Evolutionary conservation across 2,113 vertebrate genomes (phyloP).

Genomic region (Alligator sinensis): DNA sequence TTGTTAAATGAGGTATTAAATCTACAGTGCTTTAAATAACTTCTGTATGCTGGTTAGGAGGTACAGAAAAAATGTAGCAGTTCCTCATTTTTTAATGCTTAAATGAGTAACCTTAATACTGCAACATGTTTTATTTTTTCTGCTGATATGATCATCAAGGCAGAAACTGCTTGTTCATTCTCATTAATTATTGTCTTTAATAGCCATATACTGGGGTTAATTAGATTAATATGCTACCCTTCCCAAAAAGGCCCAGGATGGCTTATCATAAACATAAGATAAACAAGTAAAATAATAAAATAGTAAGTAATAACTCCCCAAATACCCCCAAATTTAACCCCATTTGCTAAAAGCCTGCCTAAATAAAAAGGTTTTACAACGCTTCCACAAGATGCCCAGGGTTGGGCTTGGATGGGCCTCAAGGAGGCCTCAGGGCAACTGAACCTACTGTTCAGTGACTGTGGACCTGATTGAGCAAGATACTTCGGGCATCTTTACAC

Average conservation of each 20-base stretch:
- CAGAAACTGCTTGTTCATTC: not conserved
- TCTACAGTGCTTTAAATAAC: too few relatives aligned
- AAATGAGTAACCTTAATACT: not conserved
- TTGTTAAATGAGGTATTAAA: too few relatives aligned
- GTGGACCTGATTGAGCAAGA: not conserved
- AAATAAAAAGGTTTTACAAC: not conserved
- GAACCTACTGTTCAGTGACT: not conserved
- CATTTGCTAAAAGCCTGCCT: not conserved
- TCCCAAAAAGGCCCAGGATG: too few relatives aligned
- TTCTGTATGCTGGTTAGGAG: too few relatives aligned
- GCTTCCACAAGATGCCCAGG: too few relatives aligned
- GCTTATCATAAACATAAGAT: too few relatives aligned
- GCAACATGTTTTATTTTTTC: not conserved
- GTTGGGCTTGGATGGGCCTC: too few relatives aligned
- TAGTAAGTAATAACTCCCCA: too few relatives aligned
- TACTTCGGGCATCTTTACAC: not conserved
- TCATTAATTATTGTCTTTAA: not conserved
- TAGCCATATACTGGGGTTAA: not conserved
- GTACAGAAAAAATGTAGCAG: not conserved
- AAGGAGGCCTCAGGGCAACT: not conserved
- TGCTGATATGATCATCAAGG: not conserved
- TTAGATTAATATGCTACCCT: too few relatives aligned
- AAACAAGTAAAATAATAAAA: too few relatives aligned
- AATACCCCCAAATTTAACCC: too few relatives aligned
- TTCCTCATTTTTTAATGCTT: not conserved